Conservation (phyloP, 2,888 invertebrate species). For the Heliconius erato region DNA sequence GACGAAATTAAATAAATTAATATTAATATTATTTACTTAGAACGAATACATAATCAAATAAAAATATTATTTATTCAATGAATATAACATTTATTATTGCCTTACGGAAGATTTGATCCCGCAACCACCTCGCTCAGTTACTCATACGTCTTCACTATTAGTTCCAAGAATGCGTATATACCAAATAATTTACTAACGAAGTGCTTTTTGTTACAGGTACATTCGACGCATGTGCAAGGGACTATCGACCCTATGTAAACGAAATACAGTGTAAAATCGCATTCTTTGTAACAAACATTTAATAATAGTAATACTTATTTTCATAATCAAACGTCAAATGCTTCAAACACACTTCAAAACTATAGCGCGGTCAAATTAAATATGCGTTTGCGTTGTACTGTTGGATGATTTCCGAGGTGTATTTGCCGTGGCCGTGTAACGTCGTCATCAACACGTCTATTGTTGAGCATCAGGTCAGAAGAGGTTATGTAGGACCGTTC, state of each 20-base stretch:
- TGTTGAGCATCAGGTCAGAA: constrained; percentile 49
- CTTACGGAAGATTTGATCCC: no score
- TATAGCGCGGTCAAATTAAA: constrained; percentile 43
- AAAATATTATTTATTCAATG: no score
- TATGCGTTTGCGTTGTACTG: background rate
- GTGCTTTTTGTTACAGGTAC: constrained; percentile 51
- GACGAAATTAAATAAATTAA: no score
- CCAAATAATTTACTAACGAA: constrained; percentile 42
- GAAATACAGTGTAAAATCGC: constrained; percentile 22
- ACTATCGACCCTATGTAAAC: constrained; percentile 6
- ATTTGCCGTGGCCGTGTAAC: constrained; percentile 42
- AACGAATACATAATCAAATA: no score
- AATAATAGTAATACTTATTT: constrained; percentile 34
- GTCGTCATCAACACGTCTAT: constrained; percentile 53
- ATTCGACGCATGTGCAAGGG: constrained; percentile 33
- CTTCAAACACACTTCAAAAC: constrained; percentile 53
- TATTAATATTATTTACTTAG: no score
- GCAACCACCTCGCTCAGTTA: no score
- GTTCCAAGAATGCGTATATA: constrained; percentile 4
- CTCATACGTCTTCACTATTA: no score
- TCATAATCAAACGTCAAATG: constrained; percentile 44
- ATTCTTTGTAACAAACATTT: constrained; percentile 13
- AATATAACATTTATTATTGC: background rate
- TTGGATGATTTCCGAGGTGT: constrained; percentile 15
- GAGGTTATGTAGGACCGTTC: constrained; percentile 39